These are phyloP conservation scores for Rhinogobio ventralis DNA, from an alignment of 2,797 vertebrate genomes.

Conservation along the genomic window DNA sequence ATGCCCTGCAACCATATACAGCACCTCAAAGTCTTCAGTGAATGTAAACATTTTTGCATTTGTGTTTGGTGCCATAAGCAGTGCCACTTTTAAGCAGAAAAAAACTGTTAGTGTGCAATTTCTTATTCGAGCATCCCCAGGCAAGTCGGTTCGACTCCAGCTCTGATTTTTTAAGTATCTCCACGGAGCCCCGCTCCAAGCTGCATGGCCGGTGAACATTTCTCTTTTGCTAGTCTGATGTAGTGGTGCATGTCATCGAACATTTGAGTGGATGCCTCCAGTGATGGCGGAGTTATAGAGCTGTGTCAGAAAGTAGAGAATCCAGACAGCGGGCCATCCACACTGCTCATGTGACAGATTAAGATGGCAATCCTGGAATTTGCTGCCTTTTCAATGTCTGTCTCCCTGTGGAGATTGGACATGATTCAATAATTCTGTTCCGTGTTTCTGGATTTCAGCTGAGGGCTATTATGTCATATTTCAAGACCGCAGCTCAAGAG, in stretches of 20 bases:
- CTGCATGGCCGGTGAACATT: constrained; percentile 19
- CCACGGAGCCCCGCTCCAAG: not conserved
- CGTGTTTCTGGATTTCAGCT: not conserved
- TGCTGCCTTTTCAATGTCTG: not conserved
- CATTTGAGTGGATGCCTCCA: constrained; percentile 40
- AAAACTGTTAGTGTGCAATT: not conserved
- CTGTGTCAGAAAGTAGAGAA: constrained; percentile 22
- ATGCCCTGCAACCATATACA: not conserved
- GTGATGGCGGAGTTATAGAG: constrained; percentile 41
- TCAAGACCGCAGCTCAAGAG: not conserved
- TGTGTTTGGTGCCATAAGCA: not conserved
- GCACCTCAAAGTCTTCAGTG: not conserved
- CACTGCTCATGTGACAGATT: constrained; percentile 16
- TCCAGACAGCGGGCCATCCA: constrained; percentile 2
- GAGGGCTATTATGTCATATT: not conserved
- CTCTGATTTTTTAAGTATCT: constrained; percentile 24
- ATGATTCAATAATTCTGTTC: constrained; percentile 23
- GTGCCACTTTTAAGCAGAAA: not conserved
- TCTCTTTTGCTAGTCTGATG: constrained; percentile 34
- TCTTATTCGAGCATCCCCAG: not conserved
- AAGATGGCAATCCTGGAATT: constrained; percentile 24
- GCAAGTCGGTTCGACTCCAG: not conserved
- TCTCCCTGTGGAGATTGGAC: constrained; percentile 30
- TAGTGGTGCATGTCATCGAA: constrained; percentile 42
- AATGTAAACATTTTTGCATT: not conserved